Conservation (phyloP, 2,797 vertebrate species). For the Eidolon dupreanum region DNA sequence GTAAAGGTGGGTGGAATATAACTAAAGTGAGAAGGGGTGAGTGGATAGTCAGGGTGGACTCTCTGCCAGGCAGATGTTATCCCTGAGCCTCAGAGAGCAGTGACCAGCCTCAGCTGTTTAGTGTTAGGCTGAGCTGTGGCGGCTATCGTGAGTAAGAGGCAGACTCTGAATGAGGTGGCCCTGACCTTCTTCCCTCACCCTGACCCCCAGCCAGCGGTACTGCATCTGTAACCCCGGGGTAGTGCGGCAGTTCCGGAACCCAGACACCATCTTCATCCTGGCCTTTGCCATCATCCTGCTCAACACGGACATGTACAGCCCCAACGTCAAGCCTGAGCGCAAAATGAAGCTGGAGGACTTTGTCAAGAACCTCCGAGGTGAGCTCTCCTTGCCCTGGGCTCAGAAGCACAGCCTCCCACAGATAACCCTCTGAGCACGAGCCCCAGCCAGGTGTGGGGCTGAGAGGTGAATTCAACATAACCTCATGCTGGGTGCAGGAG, state of each 20-base stretch:
- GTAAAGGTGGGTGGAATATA: neutral
- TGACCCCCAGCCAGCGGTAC: conserved; percentile 84
- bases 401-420: too few species aligned
- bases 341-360: conserved; percentile 99
- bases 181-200: conserved; percentile 81
- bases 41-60: neutral
- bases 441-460: neutral
- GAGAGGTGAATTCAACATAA: neutral
- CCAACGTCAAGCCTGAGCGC: conserved; percentile 97
- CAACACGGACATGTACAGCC: conserved; percentile 99
- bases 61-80: neutral
- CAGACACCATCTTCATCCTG: conserved; percentile 98
- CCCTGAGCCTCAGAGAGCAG: fast-evolving
- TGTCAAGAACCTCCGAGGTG: conserved; percentile 97
- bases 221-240: conserved; percentile 98
- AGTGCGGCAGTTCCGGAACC: conserved; percentile 97
- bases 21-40: fast-evolving
- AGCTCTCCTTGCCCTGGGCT: neutral
- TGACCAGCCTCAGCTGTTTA: neutral
- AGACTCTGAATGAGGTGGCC: conserved; percentile 86
- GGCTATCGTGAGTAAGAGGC: neutral
- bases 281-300: conserved; percentile 98
- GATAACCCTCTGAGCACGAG: too few species aligned
- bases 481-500: neutral
- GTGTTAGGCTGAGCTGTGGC: neutral